Evolutionary conservation across 2,797 vertebrate genomes (phyloP).

Genomic region (Sebastes jordani): DNA sequence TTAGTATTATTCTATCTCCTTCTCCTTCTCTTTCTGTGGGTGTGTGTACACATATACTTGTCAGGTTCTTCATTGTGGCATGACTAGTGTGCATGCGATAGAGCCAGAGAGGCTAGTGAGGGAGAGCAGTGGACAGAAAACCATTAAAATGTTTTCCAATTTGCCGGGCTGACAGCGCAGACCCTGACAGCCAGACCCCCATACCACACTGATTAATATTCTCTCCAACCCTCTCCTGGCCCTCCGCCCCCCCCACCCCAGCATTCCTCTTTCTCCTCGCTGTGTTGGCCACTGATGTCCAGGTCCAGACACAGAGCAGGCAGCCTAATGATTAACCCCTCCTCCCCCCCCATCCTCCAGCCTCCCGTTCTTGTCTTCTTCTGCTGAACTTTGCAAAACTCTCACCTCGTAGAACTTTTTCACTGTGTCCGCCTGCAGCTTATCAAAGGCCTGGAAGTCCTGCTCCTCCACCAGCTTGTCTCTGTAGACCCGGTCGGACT

Average conservation of each 20-base stretch:
- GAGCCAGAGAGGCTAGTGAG: conserved; percentile 48
- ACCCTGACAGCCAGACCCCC: conserved; percentile 73
- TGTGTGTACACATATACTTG: conserved; percentile 43
- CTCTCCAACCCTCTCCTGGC: conserved; percentile 44
- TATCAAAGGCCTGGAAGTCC: conserved; percentile 89
- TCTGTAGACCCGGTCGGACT: conserved; percentile 91
- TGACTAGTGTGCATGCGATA: conserved; percentile 70
- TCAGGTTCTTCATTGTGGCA: conserved; percentile 58
- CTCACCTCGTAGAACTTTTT: conserved; percentile 90
- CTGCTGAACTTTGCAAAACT: conserved; percentile 59
- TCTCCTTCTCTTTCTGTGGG: conserved; percentile 7
- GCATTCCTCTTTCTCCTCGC: conserved; percentile 51
- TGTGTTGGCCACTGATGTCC: conserved; percentile 68
- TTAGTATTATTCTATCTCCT: background rate
- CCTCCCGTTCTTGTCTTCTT: conserved; percentile 39
- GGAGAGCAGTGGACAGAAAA: conserved; percentile 69
- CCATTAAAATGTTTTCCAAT: conserved; percentile 85
- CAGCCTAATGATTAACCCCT: conserved; percentile 69
- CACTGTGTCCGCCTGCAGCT: conserved; percentile 87
- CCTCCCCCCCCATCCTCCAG: background rate
- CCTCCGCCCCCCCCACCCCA: background rate
- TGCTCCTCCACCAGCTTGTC: conserved; percentile 92
- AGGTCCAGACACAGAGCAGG: conserved; percentile 61
- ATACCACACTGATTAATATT: conserved; percentile 75
- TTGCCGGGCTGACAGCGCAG: conserved; percentile 76